phyloP scores from a whole-genome alignment of 2,888 invertebrate species.

The Drosophila mayaguana region DNA sequence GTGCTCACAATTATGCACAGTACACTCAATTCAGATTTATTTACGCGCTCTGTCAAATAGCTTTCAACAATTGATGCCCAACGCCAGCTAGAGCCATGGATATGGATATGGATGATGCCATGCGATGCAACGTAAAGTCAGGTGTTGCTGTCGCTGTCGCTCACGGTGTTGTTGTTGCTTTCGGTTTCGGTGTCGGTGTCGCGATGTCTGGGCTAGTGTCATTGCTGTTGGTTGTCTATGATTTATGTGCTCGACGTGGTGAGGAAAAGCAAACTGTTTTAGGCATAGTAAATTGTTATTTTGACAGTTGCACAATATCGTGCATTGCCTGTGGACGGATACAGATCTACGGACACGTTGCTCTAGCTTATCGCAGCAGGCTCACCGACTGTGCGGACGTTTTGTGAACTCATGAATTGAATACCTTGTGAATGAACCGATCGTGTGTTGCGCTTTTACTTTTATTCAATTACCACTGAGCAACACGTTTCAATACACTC shows the following conservation, averaged over 20 bases:
- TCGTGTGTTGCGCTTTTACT: slow-evolving; percentile 70
- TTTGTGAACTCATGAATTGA: slow-evolving; percentile 61
- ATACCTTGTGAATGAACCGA: slow-evolving; percentile 69
- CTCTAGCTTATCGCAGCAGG: slow-evolving; percentile 27
- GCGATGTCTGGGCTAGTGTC: no score
- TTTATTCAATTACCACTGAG: slow-evolving; percentile 49
- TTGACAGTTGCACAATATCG: slow-evolving; percentile 80
- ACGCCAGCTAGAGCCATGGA: slow-evolving; percentile 11
- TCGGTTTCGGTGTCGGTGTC: not conserved
- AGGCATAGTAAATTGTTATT: slow-evolving; percentile 71
- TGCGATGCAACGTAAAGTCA: slow-evolving; percentile 31
- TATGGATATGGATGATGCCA: slow-evolving; percentile 23
- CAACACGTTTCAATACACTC: slow-evolving; percentile 27
- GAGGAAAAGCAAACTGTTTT: slow-evolving; percentile 52
- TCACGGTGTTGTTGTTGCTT: slow-evolving; percentile 1
- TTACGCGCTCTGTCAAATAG: slow-evolving; percentile 47
- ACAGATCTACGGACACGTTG: slow-evolving; percentile 71
- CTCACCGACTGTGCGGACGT: slow-evolving; percentile 64
- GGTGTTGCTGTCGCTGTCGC: slow-evolving; percentile 26
- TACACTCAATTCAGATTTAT: slow-evolving; percentile 53
- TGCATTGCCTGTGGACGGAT: slow-evolving; percentile 65
- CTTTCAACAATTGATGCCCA: slow-evolving; percentile 38
- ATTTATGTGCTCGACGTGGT: slow-evolving; percentile 61
- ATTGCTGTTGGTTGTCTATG: slow-evolving; percentile 29
- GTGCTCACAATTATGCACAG: slow-evolving; percentile 56